Evolutionary conservation across 2,888 invertebrate genomes (phyloP).

Genomic region (Scrobipalpa costella): DNA sequence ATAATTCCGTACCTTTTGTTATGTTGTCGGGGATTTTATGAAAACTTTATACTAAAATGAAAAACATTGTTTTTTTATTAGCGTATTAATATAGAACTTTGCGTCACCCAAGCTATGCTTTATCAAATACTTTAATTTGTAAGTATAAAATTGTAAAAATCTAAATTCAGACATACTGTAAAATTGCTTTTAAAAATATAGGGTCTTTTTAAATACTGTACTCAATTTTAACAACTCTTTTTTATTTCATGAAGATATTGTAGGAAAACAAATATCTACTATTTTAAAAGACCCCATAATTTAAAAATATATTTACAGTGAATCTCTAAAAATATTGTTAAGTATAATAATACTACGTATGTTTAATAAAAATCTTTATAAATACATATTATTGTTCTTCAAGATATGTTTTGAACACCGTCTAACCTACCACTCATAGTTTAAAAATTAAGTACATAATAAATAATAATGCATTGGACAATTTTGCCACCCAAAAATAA

Average conservation of each 20-base stretch:
- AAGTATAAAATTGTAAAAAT: conserved; percentile 52
- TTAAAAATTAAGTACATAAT: not conserved
- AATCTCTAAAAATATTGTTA: not conserved
- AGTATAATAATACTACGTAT: not conserved
- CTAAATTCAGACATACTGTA: conserved; percentile 7
- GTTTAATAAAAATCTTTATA: conserved; percentile 1
- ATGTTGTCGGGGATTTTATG: conserved; percentile 10
- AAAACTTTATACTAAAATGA: conserved; percentile 44
- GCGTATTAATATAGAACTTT: conserved; percentile 64
- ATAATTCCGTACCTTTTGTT: conserved; percentile 52
- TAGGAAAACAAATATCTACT: not conserved
- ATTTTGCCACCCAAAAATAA: not conserved
- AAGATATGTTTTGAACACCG: conserved; percentile 13
- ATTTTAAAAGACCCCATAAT: not conserved
- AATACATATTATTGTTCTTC: conserved; percentile 9
- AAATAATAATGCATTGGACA: not conserved
- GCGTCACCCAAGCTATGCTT: conserved; percentile 63
- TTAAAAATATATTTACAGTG: not conserved
- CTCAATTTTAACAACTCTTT: not conserved
- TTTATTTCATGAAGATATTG: not conserved
- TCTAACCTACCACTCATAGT: not conserved
- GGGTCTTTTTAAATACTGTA: not conserved
- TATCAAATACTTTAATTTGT: conserved; percentile 38
- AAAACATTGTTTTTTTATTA: conserved; percentile 55
- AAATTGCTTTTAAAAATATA: conserved; percentile 10